phyloP scores from a whole-genome alignment of 2,797 vertebrate species.

The Myotis vivesi region DNA sequence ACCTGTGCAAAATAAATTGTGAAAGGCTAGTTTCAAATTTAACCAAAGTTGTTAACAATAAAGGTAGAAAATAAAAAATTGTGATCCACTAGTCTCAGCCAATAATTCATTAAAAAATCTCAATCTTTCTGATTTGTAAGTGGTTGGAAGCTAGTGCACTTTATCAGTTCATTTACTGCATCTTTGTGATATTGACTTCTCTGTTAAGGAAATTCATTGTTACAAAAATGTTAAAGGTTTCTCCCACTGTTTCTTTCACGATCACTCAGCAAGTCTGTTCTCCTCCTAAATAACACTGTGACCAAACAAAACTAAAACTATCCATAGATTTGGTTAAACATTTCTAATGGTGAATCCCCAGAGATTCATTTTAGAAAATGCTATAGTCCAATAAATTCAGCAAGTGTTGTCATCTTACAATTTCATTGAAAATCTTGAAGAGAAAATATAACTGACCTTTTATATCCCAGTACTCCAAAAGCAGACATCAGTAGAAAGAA shows the following conservation, averaged over 20 bases:
- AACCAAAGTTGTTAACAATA: background rate
- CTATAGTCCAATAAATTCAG: slow-evolving; percentile 11
- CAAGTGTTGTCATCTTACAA: background rate
- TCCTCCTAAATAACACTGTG: background rate
- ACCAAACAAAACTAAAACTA: background rate
- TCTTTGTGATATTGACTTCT: background rate
- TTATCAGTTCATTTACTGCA: background rate
- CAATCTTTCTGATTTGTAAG: background rate
- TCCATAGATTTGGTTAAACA: background rate
- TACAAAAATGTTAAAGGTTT: background rate
- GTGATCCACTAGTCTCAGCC: background rate
- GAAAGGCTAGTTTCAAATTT: background rate
- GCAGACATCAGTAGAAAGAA: background rate
- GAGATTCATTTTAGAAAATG: slow-evolving; percentile 4
- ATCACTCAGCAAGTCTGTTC: background rate
- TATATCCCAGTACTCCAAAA: background rate
- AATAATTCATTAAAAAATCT: background rate
- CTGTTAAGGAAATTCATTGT: background rate
- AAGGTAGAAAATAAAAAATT: background rate
- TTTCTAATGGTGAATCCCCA: background rate
- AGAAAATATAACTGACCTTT: slow-evolving; percentile 35
- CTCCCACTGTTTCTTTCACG: background rate
- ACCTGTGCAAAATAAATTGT: background rate
- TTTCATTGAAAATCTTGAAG: slow-evolving; percentile 38
- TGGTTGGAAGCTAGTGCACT: background rate